phyloP scores from a whole-genome alignment of 2,888 invertebrate species.

The Bursaphelenchus okinawaensis region DNA sequence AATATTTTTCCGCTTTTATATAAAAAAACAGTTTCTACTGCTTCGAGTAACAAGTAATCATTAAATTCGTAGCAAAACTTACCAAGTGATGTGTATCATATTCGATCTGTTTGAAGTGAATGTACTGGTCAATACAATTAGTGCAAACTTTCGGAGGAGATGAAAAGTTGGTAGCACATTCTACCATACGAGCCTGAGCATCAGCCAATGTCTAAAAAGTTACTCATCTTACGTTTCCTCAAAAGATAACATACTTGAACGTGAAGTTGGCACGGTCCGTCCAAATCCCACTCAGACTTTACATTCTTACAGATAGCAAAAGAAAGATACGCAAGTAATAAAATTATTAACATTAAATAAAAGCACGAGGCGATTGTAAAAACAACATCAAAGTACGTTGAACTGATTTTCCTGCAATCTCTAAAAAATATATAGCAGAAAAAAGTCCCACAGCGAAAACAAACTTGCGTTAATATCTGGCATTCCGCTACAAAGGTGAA shows the following conservation, averaged over 20 bases:
- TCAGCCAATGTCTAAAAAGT: constrained; percentile 22
- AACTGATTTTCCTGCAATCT: too few species aligned
- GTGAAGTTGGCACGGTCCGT: constrained; percentile 47
- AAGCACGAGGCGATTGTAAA: not conserved
- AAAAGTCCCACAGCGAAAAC: too few species aligned
- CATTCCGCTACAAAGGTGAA: too few species aligned
- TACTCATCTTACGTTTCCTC: not conserved
- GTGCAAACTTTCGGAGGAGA: constrained; percentile 56
- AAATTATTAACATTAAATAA: not conserved
- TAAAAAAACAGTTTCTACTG: not conserved
- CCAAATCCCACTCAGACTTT: constrained; percentile 37
- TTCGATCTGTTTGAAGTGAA: constrained; percentile 46
- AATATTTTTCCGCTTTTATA: too few species aligned
- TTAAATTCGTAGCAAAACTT: constrained; percentile 16
- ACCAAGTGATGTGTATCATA: constrained; percentile 48
- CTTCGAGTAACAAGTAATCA: not conserved
- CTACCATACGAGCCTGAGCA: constrained; percentile 35
- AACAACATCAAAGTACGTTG: not conserved
- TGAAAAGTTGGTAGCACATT: constrained; percentile 50
- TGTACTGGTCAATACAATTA: constrained; percentile 49
- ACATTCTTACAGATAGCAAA: not conserved
- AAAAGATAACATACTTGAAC: constrained; percentile 35
- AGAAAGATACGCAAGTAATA: not conserved
- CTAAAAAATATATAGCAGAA: too few species aligned
- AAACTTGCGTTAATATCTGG: too few species aligned